phyloP scores from a whole-genome alignment of 2,113 vertebrate genomes.

The Phyllostomus hastatus region DNA sequence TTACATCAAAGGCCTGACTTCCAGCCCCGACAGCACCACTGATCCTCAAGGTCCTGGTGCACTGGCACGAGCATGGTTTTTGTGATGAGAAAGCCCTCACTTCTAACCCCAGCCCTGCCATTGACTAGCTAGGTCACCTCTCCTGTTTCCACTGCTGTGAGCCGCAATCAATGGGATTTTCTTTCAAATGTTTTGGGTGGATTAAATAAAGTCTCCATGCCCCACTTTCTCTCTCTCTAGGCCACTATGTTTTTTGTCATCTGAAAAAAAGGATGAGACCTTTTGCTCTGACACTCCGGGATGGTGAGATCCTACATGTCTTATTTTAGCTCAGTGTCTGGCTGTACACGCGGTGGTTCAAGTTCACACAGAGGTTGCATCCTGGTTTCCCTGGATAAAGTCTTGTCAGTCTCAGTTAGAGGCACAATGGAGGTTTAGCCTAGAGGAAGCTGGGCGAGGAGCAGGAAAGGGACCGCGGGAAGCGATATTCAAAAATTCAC shows the following conservation, averaged over 20 bases:
- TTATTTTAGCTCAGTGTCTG: conserved; percentile 70
- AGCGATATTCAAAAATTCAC: neutral
- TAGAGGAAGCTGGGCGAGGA: neutral
- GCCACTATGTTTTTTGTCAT: conserved; percentile 43
- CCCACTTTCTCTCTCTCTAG: conserved; percentile 61
- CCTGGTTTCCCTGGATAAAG: conserved; percentile 51
- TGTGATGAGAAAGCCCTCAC: neutral
- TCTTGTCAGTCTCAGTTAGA: conserved; percentile 6
- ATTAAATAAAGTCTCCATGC: neutral
- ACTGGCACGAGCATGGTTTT: accelerated
- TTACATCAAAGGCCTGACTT: neutral
- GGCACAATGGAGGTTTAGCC: neutral
- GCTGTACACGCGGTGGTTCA: neutral
- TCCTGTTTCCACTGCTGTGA: neutral
- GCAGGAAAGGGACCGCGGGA: neutral
- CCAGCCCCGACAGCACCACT: neutral
- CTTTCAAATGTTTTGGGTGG: neutral
- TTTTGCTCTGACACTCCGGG: conserved; percentile 35
- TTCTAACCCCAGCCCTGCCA: neutral
- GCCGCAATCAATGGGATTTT: neutral
- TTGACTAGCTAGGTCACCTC: neutral
- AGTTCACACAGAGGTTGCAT: conserved; percentile 33
- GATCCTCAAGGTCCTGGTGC: neutral
- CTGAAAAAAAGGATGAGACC: neutral
- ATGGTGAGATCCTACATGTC: neutral